A percentile compares a stretch with the other conserved stretches of the same genome.
Conservation (phyloP, 2,113 vertebrate genomes). For the Merops nubicus region DNA sequence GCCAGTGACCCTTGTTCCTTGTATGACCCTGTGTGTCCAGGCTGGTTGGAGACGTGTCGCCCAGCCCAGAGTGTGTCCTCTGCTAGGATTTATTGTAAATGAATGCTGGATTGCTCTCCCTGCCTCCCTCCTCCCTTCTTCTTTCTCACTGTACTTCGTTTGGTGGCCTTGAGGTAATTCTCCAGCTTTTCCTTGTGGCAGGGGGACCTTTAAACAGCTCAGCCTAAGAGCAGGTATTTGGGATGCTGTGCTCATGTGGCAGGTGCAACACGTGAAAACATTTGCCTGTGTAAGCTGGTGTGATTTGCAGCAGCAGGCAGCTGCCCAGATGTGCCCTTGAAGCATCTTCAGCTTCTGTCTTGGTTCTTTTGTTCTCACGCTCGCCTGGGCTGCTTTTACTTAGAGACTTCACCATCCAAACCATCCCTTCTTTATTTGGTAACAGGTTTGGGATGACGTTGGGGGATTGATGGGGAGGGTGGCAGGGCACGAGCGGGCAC, state of each 20-base stretch:
- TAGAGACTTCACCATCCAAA: neutral
- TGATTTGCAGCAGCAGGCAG: neutral
- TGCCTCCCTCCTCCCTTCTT: neutral
- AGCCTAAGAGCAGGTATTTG: neutral
- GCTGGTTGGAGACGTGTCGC: neutral
- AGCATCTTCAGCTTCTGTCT: neutral
- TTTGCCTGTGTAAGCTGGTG: neutral
- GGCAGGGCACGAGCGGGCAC: neutral
- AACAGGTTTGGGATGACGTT: neutral
- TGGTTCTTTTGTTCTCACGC: neutral
- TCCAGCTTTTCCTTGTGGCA: neutral
- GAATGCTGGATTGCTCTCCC: neutral
- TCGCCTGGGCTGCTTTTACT: neutral
- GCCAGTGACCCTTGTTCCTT: neutral
- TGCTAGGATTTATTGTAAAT: neutral
- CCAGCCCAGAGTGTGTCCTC: neutral
- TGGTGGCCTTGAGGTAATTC: neutral
- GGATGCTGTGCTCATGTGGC: neutral
- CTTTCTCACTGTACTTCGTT: neutral
- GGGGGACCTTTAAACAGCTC: neutral
- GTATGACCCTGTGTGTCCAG: neutral
- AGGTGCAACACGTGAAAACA: neutral
- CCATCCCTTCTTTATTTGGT: neutral
- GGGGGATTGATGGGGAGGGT: neutral
- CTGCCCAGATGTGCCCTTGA: slow-evolving; percentile 53